A percentile compares a stretch with the other conserved stretches of the same genome.
Conservation (phyloP, 2,113 vertebrate genomes). For the Chaetodon auriga region DNA sequence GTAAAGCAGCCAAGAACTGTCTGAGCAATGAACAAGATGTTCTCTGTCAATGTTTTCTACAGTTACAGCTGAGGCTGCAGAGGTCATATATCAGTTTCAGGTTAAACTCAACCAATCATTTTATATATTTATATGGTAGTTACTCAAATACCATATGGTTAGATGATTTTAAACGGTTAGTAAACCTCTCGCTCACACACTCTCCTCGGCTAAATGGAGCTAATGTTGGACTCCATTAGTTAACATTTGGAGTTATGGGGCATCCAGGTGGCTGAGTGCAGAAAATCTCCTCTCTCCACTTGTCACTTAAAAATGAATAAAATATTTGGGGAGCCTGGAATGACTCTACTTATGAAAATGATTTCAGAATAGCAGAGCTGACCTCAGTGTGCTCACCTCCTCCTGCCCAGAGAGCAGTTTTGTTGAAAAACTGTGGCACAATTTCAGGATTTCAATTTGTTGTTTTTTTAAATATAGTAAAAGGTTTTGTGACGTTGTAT, state of each 20-base stretch:
- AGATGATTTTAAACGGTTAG: not conserved
- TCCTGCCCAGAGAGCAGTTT: not conserved
- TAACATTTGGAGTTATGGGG: conserved; percentile 42
- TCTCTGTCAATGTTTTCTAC: not conserved
- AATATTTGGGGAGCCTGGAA: conserved; percentile 36
- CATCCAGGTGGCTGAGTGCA: conserved; percentile 56
- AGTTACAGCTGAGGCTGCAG: not conserved
- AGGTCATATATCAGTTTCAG: not conserved
- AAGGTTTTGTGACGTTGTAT: not conserved
- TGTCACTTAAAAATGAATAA: conserved; percentile 58
- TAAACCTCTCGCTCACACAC: not conserved
- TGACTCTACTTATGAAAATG: conserved; percentile 42
- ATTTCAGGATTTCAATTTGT: conserved; percentile 6
- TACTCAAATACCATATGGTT: too few species aligned
- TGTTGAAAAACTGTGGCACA: not conserved
- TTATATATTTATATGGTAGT: not conserved
- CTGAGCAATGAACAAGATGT: not conserved
- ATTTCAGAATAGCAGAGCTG: conserved; percentile 14
- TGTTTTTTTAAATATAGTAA: not conserved
- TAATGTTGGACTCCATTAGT: conserved; percentile 47
- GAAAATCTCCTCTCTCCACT: conserved; percentile 24
- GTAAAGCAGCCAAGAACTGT: not conserved
- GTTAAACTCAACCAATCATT: not conserved
- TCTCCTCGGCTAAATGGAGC: conserved; percentile 37
- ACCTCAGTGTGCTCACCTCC: not conserved